Evolutionary conservation across 2,797 vertebrate genomes (phyloP).

Genomic region (Australoheros facetus): DNA sequence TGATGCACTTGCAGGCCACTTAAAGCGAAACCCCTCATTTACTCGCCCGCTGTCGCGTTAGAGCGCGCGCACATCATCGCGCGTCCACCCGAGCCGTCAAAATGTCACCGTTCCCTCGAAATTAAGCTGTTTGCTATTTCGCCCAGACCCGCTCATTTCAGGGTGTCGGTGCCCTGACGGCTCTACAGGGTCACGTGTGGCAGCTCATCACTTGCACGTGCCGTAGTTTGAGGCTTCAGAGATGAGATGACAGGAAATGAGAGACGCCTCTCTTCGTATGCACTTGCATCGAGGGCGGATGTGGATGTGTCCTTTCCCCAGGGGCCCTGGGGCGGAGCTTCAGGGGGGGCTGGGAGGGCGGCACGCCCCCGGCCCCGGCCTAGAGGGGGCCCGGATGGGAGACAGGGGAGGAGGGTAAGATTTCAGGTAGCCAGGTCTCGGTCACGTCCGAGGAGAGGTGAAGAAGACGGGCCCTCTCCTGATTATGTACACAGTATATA

Average conservation of each 20-base stretch:
- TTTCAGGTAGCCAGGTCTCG: too few relatives aligned
- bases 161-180: constrained; percentile 28
- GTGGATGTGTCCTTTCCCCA: not conserved
- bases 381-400: too few relatives aligned
- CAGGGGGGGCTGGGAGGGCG: too few relatives aligned
- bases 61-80: not conserved
- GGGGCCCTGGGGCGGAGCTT: too few relatives aligned
- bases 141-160: constrained; percentile 25
- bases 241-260: constrained; percentile 48
- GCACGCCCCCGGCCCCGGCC: too few relatives aligned
- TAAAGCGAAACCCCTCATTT: not conserved
- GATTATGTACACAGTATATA: too few relatives aligned
- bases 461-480: too few relatives aligned
- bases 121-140: constrained; percentile 35
- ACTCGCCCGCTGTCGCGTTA: not conserved
- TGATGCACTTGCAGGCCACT: not conserved
- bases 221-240: constrained; percentile 46
- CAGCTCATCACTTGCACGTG: constrained; percentile 52
- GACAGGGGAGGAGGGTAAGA: too few relatives aligned
- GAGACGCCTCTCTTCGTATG: not conserved
- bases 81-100: not conserved
- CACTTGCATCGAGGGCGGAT: not conserved
- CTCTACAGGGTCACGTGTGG: constrained; percentile 13
- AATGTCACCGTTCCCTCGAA: constrained; percentile 3
- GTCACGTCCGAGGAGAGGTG: too few relatives aligned